Evolutionary conservation across 2,888 invertebrate genomes (phyloP).

Genomic region (Abrostola triplasia): DNA sequence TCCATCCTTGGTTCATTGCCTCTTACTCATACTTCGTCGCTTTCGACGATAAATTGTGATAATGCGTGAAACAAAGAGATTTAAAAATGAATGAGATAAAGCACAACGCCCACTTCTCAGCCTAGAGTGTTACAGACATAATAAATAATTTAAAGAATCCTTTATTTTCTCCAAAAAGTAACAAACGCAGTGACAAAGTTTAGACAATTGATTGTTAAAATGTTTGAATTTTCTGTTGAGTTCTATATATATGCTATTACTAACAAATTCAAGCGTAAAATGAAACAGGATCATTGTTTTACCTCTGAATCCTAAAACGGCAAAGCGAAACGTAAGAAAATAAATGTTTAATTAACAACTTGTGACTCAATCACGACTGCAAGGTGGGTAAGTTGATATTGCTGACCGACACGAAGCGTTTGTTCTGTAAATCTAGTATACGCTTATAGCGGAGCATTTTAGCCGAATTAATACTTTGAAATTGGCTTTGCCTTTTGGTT

Average conservation of each 20-base stretch:
- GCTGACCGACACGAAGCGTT: constrained; percentile 60
- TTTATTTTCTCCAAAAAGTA: too few relatives aligned
- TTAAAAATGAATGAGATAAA: too few relatives aligned
- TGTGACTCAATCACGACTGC: constrained; percentile 63
- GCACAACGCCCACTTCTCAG: too few relatives aligned
- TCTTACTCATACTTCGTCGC: too few relatives aligned
- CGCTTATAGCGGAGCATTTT: constrained; percentile 15
- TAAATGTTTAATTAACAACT: constrained; percentile 62
- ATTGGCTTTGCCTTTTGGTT: neutral
- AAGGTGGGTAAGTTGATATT: constrained; percentile 65
- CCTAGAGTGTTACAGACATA: too few relatives aligned
- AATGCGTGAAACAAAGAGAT: too few relatives aligned
- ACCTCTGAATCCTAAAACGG: neutral
- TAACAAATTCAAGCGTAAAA: neutral
- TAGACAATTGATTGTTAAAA: too few relatives aligned
- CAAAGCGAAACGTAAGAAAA: constrained; percentile 41
- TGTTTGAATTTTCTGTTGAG: too few relatives aligned
- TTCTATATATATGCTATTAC: neutral
- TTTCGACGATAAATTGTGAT: too few relatives aligned
- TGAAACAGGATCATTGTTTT: neutral
- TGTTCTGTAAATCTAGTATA: constrained; percentile 33
- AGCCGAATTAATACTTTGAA: neutral
- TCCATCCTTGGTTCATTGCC: too few relatives aligned
- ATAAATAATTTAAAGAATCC: too few relatives aligned
- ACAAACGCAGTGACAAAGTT: too few relatives aligned